Evolutionary conservation across 2,888 invertebrate genomes (phyloP).

Genomic region (Agonopterix heracliana): DNA sequence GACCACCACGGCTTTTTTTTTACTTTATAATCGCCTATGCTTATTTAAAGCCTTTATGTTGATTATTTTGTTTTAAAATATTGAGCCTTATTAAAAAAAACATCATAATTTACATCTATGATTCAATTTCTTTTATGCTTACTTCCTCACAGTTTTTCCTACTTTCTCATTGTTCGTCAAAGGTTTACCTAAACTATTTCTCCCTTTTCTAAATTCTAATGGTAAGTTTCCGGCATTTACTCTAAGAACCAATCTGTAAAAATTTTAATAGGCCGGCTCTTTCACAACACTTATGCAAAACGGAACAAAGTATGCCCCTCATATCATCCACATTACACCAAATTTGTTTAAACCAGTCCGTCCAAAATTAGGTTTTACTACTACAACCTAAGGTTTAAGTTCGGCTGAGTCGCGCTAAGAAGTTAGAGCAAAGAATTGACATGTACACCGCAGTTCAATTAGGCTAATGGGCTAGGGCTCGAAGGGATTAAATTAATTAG

Average conservation of each 20-base stretch:
- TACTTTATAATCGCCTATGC: too few species aligned
- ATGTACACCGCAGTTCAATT: conserved; percentile 75
- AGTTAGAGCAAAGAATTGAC: conserved; percentile 68
- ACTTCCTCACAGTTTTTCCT: too few species aligned
- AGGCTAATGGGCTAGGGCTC: conserved; percentile 72
- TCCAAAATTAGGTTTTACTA: conserved; percentile 5
- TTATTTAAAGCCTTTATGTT: too few species aligned
- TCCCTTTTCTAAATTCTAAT: too few species aligned
- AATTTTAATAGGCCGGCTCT: neutral
- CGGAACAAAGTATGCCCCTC: conserved; percentile 57
- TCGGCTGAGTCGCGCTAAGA: conserved; percentile 13
- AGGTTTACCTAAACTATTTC: too few species aligned
- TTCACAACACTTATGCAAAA: conserved; percentile 60
- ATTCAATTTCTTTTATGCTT: too few species aligned
- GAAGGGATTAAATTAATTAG: conserved; percentile 76
- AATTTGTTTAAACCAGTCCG: conserved; percentile 20
- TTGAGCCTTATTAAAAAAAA: too few species aligned
- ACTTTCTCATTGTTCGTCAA: too few species aligned
- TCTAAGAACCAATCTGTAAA: neutral
- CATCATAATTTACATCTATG: too few species aligned
- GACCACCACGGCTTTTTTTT: too few species aligned
- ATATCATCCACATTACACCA: conserved; percentile 55
- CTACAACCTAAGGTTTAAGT: conserved; percentile 20
- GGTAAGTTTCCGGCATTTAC: neutral
- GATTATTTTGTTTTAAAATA: too few species aligned